Base-by-base conservation (phyloP, 2,113 vertebrate genomes). In the Columba janthina region DNA sequence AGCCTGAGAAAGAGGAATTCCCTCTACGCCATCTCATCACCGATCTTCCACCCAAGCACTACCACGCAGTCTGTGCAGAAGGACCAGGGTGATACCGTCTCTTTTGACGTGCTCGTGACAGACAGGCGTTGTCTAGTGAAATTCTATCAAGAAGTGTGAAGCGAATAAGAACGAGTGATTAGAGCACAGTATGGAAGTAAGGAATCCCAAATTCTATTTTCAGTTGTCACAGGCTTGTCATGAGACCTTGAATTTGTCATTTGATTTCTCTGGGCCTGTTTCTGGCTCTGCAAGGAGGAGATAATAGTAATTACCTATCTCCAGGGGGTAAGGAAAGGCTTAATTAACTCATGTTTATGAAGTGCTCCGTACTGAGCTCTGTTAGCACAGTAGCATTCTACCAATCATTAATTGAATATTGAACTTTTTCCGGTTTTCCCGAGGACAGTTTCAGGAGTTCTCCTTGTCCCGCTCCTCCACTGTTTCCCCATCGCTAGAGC, bases 241-340 rank as follows among this genome's bases (percentile, higher is more conserved):
- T 67, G 91, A 94, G 76, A 90, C 60, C 46, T 29, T 16, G 9
- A 88, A 51, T 89, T 89, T 95, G 79, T 89, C 4, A 89, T 65
- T 84, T 95, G 71, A 54, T 64, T 93, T 90, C 93, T 90, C 70
- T 94, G 79, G 88, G 89, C 79, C 92, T 72, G 75, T 58, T 85
- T 80, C 93, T 92, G 61, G 73, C 54, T 80, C 94, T 96, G 93
- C 73, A 85, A 93, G 79, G 58, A 87, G 60, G 79, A 95, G 95
- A 97, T 93, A 96, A 67, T 87, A 91, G 75, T 96, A 97, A 97
- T 96, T 96, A 96, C 56, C 85, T 40, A 67, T 81, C 94, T 97
- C 91, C 74, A 77, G 96, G 91, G 96, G 93, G 89, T 89, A 96
- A 87, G 81, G 88, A 90, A 95, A 85, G 56, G 86, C 89, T 97